These are phyloP conservation scores for Agrypnia vestita DNA, from an alignment of 1,140 invertebrate species.

Conservation along the genomic window DNA sequence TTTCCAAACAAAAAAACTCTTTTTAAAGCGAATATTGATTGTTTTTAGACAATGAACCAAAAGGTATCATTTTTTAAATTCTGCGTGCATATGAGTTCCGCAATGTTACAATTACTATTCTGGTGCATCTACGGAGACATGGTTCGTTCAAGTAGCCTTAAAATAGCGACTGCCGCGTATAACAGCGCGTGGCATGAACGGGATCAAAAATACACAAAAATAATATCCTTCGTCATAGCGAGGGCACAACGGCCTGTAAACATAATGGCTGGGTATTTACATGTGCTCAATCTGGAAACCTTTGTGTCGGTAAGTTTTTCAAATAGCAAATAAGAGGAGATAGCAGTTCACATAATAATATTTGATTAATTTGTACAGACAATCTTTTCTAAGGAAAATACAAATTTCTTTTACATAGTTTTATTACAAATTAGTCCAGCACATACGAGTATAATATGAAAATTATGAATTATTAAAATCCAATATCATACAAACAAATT, in stretches of 20 bases:
- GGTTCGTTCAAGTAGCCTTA: conserved; percentile 53
- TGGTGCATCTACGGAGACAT: conserved; percentile 55
- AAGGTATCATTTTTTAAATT: conserved; percentile 42
- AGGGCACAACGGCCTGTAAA: conserved; percentile 64
- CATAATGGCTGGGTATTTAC: conserved; percentile 62
- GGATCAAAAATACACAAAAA: conserved; percentile 54
- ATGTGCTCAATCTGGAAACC: conserved; percentile 45
- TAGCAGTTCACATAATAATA: no score
- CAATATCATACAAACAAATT: no score
- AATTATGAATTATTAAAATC: no score
- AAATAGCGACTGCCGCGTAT: conserved; percentile 62
- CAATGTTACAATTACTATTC: conserved; percentile 46
- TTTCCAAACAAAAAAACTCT: neutral
- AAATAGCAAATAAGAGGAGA: neutral
- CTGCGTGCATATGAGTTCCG: conserved; percentile 33
- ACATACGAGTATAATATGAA: no score
- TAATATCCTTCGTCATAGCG: conserved; percentile 62
- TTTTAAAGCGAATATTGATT: neutral
- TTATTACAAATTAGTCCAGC: no score
- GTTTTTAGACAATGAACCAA: conserved; percentile 51
- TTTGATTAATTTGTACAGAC: no score
- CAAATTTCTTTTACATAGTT: no score
- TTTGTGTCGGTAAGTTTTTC: conserved; percentile 46
- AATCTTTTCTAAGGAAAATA: no score
- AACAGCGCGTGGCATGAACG: conserved; percentile 58